Conservation (phyloP, 2,888 invertebrate species). For the Diloba caeruleocephala region DNA sequence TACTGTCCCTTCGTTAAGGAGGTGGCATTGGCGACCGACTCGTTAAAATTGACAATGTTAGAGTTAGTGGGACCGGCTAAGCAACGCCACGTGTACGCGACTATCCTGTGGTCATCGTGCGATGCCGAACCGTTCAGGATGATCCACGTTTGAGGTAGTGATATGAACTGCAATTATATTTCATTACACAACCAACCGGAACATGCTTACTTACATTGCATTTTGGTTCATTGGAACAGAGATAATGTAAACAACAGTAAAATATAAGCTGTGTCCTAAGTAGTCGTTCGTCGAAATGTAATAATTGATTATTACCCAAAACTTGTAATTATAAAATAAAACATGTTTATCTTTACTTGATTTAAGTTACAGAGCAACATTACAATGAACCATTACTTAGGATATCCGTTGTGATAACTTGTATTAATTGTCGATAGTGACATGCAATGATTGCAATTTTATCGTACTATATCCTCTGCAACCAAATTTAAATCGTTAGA, state of each 20-base stretch:
- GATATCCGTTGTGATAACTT: conserved; percentile 37
- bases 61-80: conserved; percentile 91
- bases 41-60: conserved; percentile 86
- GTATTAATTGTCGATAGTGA: conserved; percentile 12
- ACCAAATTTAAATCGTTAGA: too few relatives aligned
- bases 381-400: conserved; percentile 16
- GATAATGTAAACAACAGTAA: neutral
- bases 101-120: conserved; percentile 95
- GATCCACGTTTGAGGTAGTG: conserved; percentile 95
- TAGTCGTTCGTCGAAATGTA: too few relatives aligned
- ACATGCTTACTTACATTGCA: neutral
- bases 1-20: conserved; percentile 95
- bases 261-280: neutral
- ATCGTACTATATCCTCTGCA: conserved; percentile 2
- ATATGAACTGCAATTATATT: conserved; percentile 90
- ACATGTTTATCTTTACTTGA: too few relatives aligned
- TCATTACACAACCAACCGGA: conserved; percentile 23
- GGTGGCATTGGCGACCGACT: conserved; percentile 93
- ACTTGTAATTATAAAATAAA: too few relatives aligned
- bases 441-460: conserved; percentile 24
- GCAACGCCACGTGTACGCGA: conserved; percentile 95
- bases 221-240: conserved; percentile 11
- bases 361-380: too few relatives aligned
- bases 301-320: too few relatives aligned
- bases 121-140: conserved; percentile 94